Conservation (phyloP, 2,888 invertebrate species). For the Zhuqinia jingwanae region DNA sequence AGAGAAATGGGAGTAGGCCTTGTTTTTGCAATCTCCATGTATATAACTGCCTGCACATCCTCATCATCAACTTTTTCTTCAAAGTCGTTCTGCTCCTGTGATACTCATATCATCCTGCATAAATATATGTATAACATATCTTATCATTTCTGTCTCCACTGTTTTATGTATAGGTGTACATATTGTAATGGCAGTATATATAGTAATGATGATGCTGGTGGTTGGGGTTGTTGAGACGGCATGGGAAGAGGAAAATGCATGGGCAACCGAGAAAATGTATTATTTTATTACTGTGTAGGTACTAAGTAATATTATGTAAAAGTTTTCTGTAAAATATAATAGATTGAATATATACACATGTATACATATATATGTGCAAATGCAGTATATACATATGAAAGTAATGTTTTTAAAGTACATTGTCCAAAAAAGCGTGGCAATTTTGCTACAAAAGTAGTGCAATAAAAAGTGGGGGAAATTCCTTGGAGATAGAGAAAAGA, state of each 20-base stretch:
- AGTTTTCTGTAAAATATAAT: too few relatives aligned
- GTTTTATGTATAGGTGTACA: too few relatives aligned
- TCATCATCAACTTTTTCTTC: neutral
- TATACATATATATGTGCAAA: too few relatives aligned
- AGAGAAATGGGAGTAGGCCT: neutral
- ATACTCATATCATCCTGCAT: neutral
- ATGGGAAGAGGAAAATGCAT: neutral
- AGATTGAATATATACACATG: too few relatives aligned
- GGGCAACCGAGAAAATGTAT: too few relatives aligned
- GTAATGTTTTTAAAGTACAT: slow-evolving; percentile 10
- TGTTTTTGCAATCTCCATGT: slow-evolving; percentile 17
- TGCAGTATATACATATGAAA: neutral
- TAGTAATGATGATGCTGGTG: too few relatives aligned
- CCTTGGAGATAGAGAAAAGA: slow-evolving; percentile 5
- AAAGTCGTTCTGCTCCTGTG: too few relatives aligned
- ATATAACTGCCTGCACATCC: slow-evolving; percentile 19
- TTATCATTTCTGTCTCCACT: neutral
- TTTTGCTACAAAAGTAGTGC: slow-evolving; percentile 44
- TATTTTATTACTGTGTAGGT: too few relatives aligned
- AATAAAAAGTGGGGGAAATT: slow-evolving; percentile 39
- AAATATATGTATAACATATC: too few relatives aligned
- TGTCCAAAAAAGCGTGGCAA: slow-evolving; percentile 32
- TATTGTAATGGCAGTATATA: too few relatives aligned
- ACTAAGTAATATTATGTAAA: too few relatives aligned
- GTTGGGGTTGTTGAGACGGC: neutral